These are phyloP conservation scores for Conops quadrifasciatus DNA, from an alignment of 2,888 invertebrate species.

Conservation along the genomic window DNA sequence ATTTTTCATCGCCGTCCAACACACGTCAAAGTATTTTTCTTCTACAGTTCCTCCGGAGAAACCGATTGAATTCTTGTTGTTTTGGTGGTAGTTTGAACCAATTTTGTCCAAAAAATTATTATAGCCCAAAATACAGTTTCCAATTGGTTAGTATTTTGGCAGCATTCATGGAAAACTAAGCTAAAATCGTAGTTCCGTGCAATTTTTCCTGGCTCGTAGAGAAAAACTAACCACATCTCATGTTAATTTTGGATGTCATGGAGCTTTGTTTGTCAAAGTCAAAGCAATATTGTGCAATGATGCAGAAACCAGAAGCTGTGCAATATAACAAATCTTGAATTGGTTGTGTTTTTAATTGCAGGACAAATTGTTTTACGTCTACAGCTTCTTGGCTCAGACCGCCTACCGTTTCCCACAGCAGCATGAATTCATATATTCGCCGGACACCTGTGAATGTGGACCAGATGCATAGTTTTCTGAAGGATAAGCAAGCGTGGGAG, in stretches of 20 bases:
- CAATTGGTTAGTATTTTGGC: slow-evolving; percentile 38
- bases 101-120: slow-evolving; percentile 32
- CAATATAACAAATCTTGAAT: background rate
- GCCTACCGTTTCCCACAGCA: background rate
- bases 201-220: background rate
- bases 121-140: slow-evolving; percentile 29
- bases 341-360: slow-evolving; percentile 6
- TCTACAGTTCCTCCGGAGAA: slow-evolving; percentile 29
- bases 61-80: slow-evolving; percentile 40
- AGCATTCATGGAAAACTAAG: background rate
- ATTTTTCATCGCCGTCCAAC: slow-evolving; percentile 35
- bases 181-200: background rate
- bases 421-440: slow-evolving; percentile 52
- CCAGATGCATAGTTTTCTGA: slow-evolving; percentile 61
- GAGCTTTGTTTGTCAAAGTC: slow-evolving; percentile 12
- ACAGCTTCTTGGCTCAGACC: background rate
- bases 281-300: slow-evolving; percentile 4
- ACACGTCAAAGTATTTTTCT: slow-evolving; percentile 46
- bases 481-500: slow-evolving; percentile 75
- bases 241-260: slow-evolving; percentile 2
- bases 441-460: slow-evolving; percentile 48
- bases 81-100: slow-evolving; percentile 38
- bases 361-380: slow-evolving; percentile 24
- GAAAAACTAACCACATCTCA: background rate
- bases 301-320: background rate